Base-by-base conservation (phyloP, 2,113 vertebrate genomes). In the Micromys minutus region DNA sequence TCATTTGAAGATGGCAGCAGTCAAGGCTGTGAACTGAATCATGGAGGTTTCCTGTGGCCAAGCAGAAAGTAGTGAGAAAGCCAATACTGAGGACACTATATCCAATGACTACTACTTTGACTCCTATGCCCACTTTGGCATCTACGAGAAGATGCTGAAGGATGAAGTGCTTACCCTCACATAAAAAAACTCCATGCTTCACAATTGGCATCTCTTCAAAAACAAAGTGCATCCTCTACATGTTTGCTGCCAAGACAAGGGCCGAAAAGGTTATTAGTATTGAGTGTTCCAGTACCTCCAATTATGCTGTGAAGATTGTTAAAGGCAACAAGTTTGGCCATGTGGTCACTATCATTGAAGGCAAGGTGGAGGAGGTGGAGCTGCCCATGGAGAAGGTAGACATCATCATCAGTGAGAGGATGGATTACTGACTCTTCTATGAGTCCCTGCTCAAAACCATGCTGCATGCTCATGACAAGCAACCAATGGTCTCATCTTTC, bases 51-150 rank as follows among this genome's bases (percentile, higher is more conserved):
- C 99, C 94, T 99, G 99, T 95, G 97, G 97, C 86, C 98, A 97
- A 90, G 96, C 97, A 71, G 99, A 99, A 97, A 98, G 98, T 98
- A 98, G 98, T 11, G 98, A 96, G 91, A 99, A 99, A 95, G 99
- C 99, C 95, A 98, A 98, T 5, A 99, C 99, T 0, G 99, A 99
- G 97, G 99, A 99, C 95, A 99, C 99, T 99, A 99, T 99, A 0
- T 99, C 99, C 87, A 99, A 99, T 98, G 99, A 99, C 97, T 99
- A 99, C 97, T 99, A 99, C 97, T 99, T 99, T 87, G 99, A 99
- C 96, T 99, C 99, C 0, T 99, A 99, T 0, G 99, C 99, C 71
- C 99, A 99, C 98, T 99, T 99, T 65, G 99, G 99, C 86, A 99
- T 99, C 97, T 99, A 99, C 0, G 99, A 99, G 99, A 99, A 99